A percentile compares a stretch with the other conserved stretches of the same genome.
phyloP scores from a whole-genome alignment of 1,140 invertebrate genomes.

The Tetraneura akinire region DNA sequence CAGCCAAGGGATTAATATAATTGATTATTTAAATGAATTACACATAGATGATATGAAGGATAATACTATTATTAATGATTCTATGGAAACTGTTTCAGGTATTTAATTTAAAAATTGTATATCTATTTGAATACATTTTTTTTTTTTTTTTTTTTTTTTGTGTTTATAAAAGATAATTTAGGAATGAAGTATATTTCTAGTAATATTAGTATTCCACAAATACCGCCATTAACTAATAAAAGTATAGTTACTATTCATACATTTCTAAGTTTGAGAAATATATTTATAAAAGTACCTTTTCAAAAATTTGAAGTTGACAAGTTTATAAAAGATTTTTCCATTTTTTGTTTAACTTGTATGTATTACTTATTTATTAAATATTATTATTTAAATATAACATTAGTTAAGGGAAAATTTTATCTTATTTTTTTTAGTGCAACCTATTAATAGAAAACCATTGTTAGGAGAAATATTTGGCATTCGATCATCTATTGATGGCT shows the following conservation, averaged over 20 bases:
- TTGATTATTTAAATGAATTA: conserved; percentile 8
- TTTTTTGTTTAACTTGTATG: conserved; percentile 24
- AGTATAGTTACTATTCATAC: conserved; percentile 28
- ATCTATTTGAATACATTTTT: neutral
- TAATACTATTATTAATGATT: neutral
- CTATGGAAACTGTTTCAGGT: neutral
- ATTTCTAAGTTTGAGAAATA: conserved; percentile 16
- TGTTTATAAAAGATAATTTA: neutral
- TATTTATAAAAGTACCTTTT: conserved; percentile 24
- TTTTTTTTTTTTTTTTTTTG: neutral
- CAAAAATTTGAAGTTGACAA: conserved; percentile 4
- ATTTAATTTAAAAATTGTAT: neutral
- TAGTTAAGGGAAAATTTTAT: neutral
- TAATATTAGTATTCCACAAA: neutral
- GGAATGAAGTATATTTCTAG: neutral
- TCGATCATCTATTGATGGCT: conserved; percentile 6
- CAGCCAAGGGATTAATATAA: neutral
- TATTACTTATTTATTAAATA: neutral
- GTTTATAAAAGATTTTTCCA: conserved; percentile 28
- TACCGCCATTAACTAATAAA: conserved; percentile 33
- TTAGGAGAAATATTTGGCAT: conserved; percentile 22
- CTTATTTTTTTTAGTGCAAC: neutral
- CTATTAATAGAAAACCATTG: neutral
- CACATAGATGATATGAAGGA: neutral
- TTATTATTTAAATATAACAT: neutral